Evolutionary conservation across 2,113 vertebrate species (phyloP).

Genomic region (Genyomyrus donnyi): DNA sequence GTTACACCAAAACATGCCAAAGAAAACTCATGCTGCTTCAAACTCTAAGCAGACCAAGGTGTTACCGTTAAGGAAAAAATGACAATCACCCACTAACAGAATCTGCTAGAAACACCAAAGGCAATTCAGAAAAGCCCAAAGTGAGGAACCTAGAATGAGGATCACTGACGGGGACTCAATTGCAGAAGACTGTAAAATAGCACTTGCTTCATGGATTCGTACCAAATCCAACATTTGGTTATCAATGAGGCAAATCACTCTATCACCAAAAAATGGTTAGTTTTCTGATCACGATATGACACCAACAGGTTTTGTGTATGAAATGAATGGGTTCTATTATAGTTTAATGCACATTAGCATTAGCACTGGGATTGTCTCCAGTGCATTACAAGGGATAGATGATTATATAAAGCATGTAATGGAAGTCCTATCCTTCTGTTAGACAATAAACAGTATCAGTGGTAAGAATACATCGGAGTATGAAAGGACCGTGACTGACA

Average conservation of each 20-base stretch:
- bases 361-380: background rate
- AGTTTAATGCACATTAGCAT: background rate
- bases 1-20: background rate
- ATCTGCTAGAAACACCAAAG: background rate
- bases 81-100: background rate
- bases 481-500: background rate
- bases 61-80: background rate
- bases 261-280: constrained; percentile 1
- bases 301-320: background rate
- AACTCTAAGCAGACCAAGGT: background rate
- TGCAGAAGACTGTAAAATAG: background rate
- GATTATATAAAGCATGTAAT: background rate
- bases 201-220: background rate
- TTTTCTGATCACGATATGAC: background rate
- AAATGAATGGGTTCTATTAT: constrained; percentile 4
- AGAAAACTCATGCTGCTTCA: background rate
- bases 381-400: background rate
- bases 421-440: background rate
- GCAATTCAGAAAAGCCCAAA: background rate
- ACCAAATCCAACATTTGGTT: background rate
- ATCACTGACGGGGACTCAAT: background rate
- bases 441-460: background rate
- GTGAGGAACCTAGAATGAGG: background rate
- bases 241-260: background rate
- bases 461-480: background rate